Conservation (phyloP, 2,113 vertebrate genomes). For the Ictalurus punctatus region DNA sequence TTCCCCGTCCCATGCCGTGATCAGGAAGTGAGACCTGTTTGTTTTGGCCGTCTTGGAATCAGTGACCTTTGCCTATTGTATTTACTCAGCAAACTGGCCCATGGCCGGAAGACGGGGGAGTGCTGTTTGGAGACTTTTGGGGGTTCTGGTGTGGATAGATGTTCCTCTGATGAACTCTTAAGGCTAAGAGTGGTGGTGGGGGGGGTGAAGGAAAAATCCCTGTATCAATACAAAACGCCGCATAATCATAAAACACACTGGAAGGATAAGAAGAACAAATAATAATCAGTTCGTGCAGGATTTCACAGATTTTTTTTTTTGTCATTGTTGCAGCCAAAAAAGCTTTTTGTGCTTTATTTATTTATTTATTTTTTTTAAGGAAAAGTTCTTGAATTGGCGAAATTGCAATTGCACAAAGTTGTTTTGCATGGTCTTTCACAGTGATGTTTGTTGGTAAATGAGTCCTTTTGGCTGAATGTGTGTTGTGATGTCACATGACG, state of each 20-base stretch:
- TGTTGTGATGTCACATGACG: no score
- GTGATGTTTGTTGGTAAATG: no score
- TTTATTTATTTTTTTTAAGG: no score
- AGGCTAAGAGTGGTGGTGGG: neutral
- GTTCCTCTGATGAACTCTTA: constrained; percentile 27
- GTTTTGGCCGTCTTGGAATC: constrained; percentile 72
- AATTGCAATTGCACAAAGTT: no score
- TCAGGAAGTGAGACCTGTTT: constrained; percentile 65
- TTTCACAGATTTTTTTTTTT: no score
- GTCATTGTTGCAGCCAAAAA: no score
- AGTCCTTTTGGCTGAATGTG: no score
- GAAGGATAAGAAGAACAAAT: neutral
- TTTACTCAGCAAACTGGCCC: constrained; percentile 66
- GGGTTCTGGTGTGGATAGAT: constrained; percentile 26
- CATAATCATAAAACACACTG: neutral
- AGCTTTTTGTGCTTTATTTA: no score
- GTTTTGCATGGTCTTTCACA: no score
- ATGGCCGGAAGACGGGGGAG: constrained; percentile 15
- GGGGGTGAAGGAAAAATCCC: neutral
- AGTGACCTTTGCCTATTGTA: constrained; percentile 54
- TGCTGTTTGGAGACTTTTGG: constrained; percentile 6
- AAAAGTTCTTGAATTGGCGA: no score
- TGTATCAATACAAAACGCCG: neutral
- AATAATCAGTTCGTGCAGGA: neutral
- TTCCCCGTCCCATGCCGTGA: constrained; percentile 49